These are phyloP conservation scores for Epizoanthus rinbou DNA, from an alignment of 92 coral and sea anemone species.

Conservation along the genomic window DNA sequence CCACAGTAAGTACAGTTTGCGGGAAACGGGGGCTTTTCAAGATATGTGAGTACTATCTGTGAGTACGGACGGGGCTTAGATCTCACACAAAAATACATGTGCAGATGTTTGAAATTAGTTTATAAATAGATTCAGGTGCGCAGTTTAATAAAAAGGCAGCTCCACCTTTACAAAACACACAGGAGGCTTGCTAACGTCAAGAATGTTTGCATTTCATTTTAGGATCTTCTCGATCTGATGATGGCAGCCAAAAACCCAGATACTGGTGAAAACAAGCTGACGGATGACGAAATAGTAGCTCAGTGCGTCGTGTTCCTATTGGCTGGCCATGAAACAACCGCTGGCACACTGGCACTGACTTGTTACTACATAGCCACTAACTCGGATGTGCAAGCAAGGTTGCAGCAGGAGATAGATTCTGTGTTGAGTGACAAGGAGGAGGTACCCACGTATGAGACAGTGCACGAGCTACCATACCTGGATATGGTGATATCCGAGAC, in stretches of 20 bases:
- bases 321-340: slow-evolving; percentile 63
- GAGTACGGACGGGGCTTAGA: no score
- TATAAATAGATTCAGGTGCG: no score
- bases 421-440: slow-evolving; percentile 52
- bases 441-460: slow-evolving; percentile 46
- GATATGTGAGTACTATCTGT: no score
- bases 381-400: slow-evolving; percentile 57
- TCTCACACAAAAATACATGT: no score
- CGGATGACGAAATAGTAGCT: slow-evolving; percentile 62
- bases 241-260: slow-evolving; percentile 42
- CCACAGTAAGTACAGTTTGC: no score
- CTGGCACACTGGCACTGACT: slow-evolving; percentile 51
- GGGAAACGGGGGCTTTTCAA: no score
- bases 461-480: slow-evolving; percentile 54
- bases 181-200: no score
- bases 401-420: slow-evolving; percentile 53
- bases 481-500: slow-evolving; percentile 66
- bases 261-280: slow-evolving; percentile 42
- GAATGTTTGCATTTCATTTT: background rate
- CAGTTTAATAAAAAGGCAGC: no score
- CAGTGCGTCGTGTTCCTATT: slow-evolving; percentile 59
- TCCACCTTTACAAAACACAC: no score
- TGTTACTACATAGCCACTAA: slow-evolving; percentile 50
- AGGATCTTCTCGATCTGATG: slow-evolving; percentile 58
- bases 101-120: no score